Percentiles rank a stretch among this genome's conserved stretches.
These are phyloP conservation scores for Mythimna vitellina DNA, from an alignment of 2,888 invertebrate species.

Conservation along the genomic window DNA sequence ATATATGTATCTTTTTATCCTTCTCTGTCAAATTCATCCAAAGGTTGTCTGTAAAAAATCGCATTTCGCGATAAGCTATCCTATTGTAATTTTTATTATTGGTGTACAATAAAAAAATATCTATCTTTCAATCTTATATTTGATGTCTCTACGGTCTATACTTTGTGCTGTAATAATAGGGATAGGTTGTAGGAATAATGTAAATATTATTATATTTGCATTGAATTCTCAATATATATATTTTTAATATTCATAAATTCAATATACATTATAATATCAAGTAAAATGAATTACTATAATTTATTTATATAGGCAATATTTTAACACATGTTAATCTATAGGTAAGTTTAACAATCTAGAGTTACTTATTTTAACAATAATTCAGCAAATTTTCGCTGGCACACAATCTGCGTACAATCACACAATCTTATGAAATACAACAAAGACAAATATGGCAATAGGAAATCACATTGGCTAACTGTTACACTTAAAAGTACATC, in stretches of 20 bases:
- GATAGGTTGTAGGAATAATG: conserved; percentile 40
- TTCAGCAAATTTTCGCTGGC: conserved; percentile 68
- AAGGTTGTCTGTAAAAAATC: no score
- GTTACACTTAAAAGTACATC: conserved; percentile 71
- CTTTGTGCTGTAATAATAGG: not conserved
- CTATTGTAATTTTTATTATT: no score
- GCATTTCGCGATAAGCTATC: no score
- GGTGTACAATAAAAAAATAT: no score
- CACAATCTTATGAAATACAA: conserved; percentile 74
- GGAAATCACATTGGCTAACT: conserved; percentile 87
- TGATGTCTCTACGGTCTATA: not conserved
- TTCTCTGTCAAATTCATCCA: no score
- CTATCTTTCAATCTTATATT: no score
- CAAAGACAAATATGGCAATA: conserved; percentile 88
- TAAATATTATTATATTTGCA: conserved; percentile 68
- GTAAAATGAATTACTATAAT: conserved; percentile 91
- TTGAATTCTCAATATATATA: conserved; percentile 90
- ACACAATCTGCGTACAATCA: conserved; percentile 47
- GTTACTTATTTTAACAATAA: conserved; percentile 86
- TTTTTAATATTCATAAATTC: conserved; percentile 91
- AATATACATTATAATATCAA: conserved; percentile 91
- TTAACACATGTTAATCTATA: conserved; percentile 91
- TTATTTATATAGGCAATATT: conserved; percentile 91
- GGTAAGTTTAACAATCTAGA: conserved; percentile 90
- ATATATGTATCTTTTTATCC: no score